phyloP scores from a whole-genome alignment of 2,888 invertebrate species.

The Boloria euphrosyne region DNA sequence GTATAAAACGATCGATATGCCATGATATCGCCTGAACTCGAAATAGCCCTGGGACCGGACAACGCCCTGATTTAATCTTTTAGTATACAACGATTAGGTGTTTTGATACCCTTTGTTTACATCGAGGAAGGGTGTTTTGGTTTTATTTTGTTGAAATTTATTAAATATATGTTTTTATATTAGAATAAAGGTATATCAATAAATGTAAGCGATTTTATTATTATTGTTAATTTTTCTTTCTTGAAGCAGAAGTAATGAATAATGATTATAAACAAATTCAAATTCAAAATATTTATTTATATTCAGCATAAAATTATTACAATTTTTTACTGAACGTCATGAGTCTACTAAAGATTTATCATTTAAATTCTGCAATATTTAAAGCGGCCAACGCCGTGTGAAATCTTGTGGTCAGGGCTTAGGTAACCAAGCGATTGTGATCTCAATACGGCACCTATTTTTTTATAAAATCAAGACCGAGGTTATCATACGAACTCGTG shows the following conservation, averaged over 20 bases:
- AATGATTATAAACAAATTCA: too few species aligned
- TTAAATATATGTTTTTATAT: too few species aligned
- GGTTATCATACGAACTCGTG: constrained; percentile 1
- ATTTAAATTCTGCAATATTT: constrained; percentile 30
- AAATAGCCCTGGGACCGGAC: constrained; percentile 39
- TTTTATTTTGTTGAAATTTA: too few species aligned
- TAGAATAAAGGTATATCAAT: too few species aligned
- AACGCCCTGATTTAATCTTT: constrained; percentile 30
- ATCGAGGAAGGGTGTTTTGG: not conserved
- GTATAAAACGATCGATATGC: constrained; percentile 42
- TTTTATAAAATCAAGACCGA: not conserved
- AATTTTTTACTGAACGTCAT: too few species aligned
- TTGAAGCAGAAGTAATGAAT: too few species aligned
- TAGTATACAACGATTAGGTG: constrained; percentile 16
- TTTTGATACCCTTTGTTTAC: constrained; percentile 12
- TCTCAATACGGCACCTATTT: not conserved
- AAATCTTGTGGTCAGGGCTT: constrained; percentile 30
- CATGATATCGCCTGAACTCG: constrained; percentile 41
- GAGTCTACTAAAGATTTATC: constrained; percentile 27
- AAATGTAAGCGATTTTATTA: too few species aligned
- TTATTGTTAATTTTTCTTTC: too few species aligned
- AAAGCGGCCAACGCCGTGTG: constrained; percentile 21
- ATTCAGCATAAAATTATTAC: too few species aligned
- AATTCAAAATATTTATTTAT: too few species aligned
- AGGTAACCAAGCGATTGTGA: constrained; percentile 21